Conservation (phyloP, 2,113 vertebrate species). For the Thalassarche chlororhynchos region DNA sequence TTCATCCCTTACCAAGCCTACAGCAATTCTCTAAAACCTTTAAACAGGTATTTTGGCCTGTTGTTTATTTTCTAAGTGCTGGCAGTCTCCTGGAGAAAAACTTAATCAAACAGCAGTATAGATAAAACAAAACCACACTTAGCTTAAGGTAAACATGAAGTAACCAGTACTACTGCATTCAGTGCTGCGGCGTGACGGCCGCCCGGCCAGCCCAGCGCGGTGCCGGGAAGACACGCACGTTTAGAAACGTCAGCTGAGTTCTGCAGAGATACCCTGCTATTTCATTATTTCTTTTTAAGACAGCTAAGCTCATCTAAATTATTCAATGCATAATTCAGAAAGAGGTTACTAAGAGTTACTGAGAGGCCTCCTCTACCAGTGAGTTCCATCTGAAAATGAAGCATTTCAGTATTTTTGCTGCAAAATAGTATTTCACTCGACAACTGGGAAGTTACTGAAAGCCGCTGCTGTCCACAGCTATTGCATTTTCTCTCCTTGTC, state of each 20-base stretch:
- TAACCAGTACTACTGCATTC: not conserved
- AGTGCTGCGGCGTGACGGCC: not conserved
- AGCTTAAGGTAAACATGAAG: not conserved
- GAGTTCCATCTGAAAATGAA: not conserved
- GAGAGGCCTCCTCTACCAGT: not conserved
- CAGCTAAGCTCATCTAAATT: not conserved
- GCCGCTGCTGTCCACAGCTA: not conserved
- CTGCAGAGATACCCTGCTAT: not conserved
- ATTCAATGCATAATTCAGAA: not conserved
- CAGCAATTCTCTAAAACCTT: too few species aligned
- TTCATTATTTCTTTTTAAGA: not conserved
- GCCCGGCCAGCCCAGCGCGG: not conserved
- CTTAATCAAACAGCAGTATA: not conserved
- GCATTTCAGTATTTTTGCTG: not conserved
- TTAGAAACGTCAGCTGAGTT: not conserved
- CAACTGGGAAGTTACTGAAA: not conserved
- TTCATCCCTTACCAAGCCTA: not conserved
- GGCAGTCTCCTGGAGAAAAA: not conserved
- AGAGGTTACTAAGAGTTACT: too few species aligned
- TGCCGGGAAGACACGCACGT: accelerated
- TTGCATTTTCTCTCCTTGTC: not conserved
- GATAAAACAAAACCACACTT: not conserved
- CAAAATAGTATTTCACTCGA: not conserved
- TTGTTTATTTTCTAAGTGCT: not conserved
- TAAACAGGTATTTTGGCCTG: too few species aligned